Evolutionary conservation across 2,888 invertebrate species (phyloP).

Genomic region (Ennomos fuscantarius): DNA sequence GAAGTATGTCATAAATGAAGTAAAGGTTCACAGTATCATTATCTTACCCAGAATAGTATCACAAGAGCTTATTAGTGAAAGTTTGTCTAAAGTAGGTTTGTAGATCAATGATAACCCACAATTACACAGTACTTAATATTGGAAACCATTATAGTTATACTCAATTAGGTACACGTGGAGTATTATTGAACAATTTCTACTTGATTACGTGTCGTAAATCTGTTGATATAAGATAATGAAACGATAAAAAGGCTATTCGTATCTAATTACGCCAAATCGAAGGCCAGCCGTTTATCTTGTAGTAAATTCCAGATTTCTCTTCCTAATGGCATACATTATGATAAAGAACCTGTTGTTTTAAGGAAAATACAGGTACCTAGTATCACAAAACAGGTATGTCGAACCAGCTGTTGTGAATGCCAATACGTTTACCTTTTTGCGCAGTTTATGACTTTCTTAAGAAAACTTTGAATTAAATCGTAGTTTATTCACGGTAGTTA

Average conservation of each 20-base stretch:
- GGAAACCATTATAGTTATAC: neutral
- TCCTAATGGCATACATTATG: neutral
- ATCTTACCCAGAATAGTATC: too few species aligned
- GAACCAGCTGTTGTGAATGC: constrained; percentile 14
- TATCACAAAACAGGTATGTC: constrained; percentile 10
- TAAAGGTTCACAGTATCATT: too few species aligned
- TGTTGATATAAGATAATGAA: constrained; percentile 7
- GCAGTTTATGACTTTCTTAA: constrained; percentile 13
- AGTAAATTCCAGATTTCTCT: constrained; percentile 10
- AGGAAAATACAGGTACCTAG: constrained; percentile 10
- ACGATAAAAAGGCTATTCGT: constrained; percentile 31
- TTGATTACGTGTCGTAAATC: constrained; percentile 31
- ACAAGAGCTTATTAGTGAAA: too few species aligned
- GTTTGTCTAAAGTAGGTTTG: constrained; percentile 1
- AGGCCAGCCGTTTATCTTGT: constrained; percentile 14
- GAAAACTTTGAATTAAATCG: constrained; percentile 10
- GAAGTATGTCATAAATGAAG: too few species aligned
- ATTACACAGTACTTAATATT: neutral
- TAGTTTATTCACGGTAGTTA: constrained; percentile 28
- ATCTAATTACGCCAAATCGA: constrained; percentile 23
- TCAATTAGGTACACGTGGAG: neutral
- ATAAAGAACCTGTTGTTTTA: constrained; percentile 11
- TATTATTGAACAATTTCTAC: constrained; percentile 28
- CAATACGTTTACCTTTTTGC: constrained; percentile 38
- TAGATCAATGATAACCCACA: neutral